These are phyloP conservation scores for Decapterus maruadsi DNA, from an alignment of 2,797 vertebrate genomes.

Conservation along the genomic window DNA sequence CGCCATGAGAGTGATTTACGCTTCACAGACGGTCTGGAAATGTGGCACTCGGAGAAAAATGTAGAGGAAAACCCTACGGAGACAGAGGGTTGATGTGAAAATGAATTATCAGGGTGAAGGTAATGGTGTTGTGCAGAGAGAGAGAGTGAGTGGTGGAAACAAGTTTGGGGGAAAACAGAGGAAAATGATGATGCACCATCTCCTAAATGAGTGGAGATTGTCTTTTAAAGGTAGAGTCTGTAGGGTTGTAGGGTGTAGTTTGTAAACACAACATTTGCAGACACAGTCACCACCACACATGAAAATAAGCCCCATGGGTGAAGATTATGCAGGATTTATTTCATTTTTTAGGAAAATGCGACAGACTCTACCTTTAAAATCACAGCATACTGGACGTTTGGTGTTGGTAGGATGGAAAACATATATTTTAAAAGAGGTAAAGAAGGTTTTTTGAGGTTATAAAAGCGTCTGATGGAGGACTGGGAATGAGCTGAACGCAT, in stretches of 20 bases:
- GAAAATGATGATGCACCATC: conserved; percentile 1
- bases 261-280: too few species aligned
- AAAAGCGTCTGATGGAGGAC: neutral
- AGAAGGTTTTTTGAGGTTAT: neutral
- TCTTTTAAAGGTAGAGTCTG: too few species aligned
- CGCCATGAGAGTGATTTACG: conserved; percentile 18
- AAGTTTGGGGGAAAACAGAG: conserved; percentile 5
- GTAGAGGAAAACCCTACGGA: conserved; percentile 4
- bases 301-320: too few species aligned
- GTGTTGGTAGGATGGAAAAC: conserved; percentile 16
- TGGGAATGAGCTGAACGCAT: neutral
- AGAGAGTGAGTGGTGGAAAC: conserved; percentile 18
- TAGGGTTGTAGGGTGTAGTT: too few species aligned
- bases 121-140: neutral
- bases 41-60: conserved; percentile 15
- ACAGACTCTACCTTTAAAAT: conserved; percentile 11
- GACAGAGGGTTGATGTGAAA: conserved; percentile 33
- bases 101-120: conserved; percentile 25
- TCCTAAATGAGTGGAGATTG: conserved; percentile 16
- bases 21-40: conserved; percentile 19
- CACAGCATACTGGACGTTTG: conserved; percentile 1
- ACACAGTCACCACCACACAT: too few species aligned
- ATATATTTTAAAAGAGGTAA: conserved; percentile 3
- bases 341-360: too few species aligned
- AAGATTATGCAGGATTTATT: too few species aligned